phyloP scores from a whole-genome alignment of 2,797 vertebrate species.

The Phoebastria nigripes region DNA sequence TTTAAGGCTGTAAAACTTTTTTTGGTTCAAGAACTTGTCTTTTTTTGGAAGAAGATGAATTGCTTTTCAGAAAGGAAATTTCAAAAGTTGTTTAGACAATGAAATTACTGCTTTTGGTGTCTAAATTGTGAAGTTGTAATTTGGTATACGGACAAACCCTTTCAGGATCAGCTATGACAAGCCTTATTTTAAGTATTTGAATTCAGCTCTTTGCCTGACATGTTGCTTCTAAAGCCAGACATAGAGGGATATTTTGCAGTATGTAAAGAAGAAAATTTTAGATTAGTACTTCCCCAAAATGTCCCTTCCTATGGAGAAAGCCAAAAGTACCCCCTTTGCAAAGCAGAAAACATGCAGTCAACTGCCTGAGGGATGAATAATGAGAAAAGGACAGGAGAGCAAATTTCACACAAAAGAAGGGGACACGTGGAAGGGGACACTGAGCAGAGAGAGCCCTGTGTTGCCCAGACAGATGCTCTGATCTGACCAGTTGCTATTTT shows the following conservation, averaged over 20 bases:
- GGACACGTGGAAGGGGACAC: background rate
- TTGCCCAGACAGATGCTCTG: background rate
- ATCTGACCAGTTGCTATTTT: background rate
- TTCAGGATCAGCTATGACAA: background rate
- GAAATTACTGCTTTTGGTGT: conserved; percentile 3
- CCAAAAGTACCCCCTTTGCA: background rate
- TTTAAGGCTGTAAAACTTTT: background rate
- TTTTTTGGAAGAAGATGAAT: background rate
- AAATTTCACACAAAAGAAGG: background rate
- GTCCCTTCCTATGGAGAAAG: background rate
- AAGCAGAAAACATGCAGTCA: background rate
- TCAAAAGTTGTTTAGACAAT: background rate
- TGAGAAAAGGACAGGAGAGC: background rate
- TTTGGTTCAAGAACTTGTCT: background rate
- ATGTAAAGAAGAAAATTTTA: background rate
- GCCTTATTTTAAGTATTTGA: background rate
- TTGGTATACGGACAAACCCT: background rate
- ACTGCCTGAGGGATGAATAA: background rate
- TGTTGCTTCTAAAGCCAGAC: background rate
- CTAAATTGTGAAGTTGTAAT: background rate
- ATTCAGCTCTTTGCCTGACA: background rate
- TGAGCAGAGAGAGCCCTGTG: background rate
- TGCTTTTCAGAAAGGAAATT: background rate
- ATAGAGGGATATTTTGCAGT: background rate
- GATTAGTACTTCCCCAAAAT: background rate